Base-by-base conservation (phyloP, 2,113 vertebrate species). In the Nyctibius bracteatus region DNA sequence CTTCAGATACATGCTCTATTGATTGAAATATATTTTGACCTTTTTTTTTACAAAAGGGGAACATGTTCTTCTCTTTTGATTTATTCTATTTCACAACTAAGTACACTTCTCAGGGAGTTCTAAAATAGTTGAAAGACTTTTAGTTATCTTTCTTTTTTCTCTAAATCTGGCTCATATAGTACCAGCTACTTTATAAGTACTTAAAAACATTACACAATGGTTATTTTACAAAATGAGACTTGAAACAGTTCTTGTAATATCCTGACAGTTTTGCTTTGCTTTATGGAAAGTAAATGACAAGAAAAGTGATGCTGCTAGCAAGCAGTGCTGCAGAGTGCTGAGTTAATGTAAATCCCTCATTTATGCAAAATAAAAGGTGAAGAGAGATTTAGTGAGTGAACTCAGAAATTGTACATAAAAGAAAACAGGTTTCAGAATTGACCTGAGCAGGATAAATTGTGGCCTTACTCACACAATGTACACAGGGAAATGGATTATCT, bases 341-440 rank as follows among this genome's bases (percentile, higher is more conserved):
- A 85, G 31, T 16, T 72, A 86, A 72, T 35, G 16, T 25, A 54
- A 66, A 78, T 33, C 28, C 16, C 44, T 88, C 23, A 68, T 71
- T 90, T 90, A 78, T 55, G 31, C 63, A 90, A 92, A 94, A 81
- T 62, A 92, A 71, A 46, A 3, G 9, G 8, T 52, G n/a, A 87
- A 90, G 37, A 61, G 37, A 21, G 39, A 78, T 81, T 55, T 72
- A 92, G 35, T 59, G 43, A 72, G 33, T 70, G 41, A 94, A 65
- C 59, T 92, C 28, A 41, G 31, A 92, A 94, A 25, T 71, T 37
- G 37, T 51, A 51, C 14, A 49, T 58, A 82, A 90, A 22, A 84
- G 47, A 85, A 91, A 84, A 75, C 57, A 81, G 24, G 14, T 81
- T 96, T 96, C 31, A 55, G 57, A 84, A 94, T 37, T 94, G 81